These are phyloP conservation scores for Carapus acus DNA, from an alignment of 2,797 vertebrate genomes.

Conservation along the genomic window DNA sequence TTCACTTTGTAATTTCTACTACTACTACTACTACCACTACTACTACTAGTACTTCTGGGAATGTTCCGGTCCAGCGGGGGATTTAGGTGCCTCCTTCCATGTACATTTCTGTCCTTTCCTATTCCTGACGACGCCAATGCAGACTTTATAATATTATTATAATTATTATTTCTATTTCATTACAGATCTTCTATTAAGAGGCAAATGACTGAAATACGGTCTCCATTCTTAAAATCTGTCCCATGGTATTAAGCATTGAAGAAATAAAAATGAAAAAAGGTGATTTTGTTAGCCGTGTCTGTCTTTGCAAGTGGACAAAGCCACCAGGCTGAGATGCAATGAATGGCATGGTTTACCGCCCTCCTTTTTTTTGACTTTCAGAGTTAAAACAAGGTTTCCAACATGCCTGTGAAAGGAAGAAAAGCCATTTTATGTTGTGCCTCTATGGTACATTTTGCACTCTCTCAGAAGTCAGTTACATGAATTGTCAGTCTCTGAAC, in stretches of 20 bases:
- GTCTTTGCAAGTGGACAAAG: conserved; percentile 10
- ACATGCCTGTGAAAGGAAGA: no score
- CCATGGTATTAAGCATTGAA: conserved; percentile 91
- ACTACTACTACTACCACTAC: no score
- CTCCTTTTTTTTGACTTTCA: no score
- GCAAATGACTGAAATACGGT: conserved; percentile 84
- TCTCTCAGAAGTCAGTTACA: no score
- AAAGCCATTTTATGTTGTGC: no score
- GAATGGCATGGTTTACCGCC: no score
- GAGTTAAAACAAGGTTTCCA: no score
- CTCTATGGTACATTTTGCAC: no score
- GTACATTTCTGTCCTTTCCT: conserved; percentile 85
- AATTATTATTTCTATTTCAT: conserved; percentile 60
- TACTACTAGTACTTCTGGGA: no score
- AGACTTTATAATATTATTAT: conserved; percentile 76
- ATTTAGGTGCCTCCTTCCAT: conserved; percentile 88
- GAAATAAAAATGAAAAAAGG: conserved; percentile 71
- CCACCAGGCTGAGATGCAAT: conserved; percentile 9
- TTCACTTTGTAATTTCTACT: conserved; percentile 62
- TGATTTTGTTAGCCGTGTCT: conserved; percentile 51
- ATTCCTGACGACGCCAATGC: conserved; percentile 84
- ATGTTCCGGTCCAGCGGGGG: conserved; percentile 83
- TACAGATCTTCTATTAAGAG: conserved; percentile 76
- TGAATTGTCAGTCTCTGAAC: no score
- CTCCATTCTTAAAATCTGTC: conserved; percentile 88